A percentile compares a stretch with the other conserved stretches of the same genome.
Evolutionary conservation across 1,140 invertebrate genomes (phyloP).

Genomic region (Polypedilum pembai): DNA sequence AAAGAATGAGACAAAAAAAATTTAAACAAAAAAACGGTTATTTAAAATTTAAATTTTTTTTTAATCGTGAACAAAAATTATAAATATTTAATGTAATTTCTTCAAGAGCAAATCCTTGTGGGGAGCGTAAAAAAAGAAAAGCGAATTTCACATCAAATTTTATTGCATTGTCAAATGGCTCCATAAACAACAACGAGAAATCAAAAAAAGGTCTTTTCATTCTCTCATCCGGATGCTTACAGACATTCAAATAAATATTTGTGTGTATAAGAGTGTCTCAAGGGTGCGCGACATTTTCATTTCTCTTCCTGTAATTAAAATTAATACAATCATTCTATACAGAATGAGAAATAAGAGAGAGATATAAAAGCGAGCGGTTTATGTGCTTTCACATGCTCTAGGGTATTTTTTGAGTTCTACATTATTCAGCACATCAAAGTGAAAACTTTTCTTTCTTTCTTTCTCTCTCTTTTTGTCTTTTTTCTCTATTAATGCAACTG

Average conservation of each 20-base stretch:
- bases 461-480: not conserved
- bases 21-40: no score
- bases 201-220: not conserved
- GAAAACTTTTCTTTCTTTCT: not conserved
- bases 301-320: conserved; percentile 21
- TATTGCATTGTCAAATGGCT: conserved; percentile 12
- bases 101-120: no score
- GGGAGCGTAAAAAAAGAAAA: not conserved
- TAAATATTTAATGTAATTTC: no score
- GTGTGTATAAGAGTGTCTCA: not conserved
- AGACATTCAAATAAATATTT: no score
- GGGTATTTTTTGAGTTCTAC: not conserved
- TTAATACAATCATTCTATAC: conserved; percentile 2
- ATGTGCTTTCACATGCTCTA: not conserved
- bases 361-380: no score
- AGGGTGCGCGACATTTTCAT: conserved; percentile 17
- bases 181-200: not conserved
- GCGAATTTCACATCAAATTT: not conserved
- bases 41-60: no score
- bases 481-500: not conserved
- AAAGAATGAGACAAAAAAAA: no score
- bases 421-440: not conserved
- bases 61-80: no score
- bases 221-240: no score
- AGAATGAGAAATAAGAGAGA: not conserved